Percentiles rank a stretch among this genome's conserved stretches.
These are phyloP conservation scores for Thalassoma bifasciatum DNA, from an alignment of 2,113 vertebrate species.

Conservation along the genomic window DNA sequence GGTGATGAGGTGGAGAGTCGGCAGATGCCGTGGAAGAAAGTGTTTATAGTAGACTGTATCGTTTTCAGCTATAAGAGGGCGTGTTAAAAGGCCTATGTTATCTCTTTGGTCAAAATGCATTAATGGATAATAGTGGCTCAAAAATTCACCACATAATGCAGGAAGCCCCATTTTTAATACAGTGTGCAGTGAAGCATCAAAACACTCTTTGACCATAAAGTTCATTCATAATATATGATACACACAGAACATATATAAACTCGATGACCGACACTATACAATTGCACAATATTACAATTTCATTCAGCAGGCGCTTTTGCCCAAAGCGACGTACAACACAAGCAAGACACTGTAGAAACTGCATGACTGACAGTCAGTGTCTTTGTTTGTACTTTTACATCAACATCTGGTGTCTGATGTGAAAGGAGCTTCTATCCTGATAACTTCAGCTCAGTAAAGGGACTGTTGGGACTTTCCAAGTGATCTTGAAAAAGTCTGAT, in stretches of 20 bases:
- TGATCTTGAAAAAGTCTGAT: no score
- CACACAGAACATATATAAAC: neutral
- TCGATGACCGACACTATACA: neutral
- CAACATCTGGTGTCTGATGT: neutral
- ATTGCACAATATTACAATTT: no score
- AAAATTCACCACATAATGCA: neutral
- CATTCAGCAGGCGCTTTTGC: no score
- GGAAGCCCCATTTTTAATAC: neutral
- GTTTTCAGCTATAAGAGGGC: neutral
- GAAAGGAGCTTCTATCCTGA: neutral
- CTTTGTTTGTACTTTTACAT: neutral
- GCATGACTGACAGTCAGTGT: neutral
- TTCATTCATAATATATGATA: neutral
- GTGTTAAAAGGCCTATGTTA: neutral
- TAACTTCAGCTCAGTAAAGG: neutral
- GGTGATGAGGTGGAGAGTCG: conserved; percentile 18
- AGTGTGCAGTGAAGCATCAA: neutral
- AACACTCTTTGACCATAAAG: neutral
- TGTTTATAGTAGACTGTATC: neutral
- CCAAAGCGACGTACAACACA: no score
- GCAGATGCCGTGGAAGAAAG: neutral
- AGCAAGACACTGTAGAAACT: neutral
- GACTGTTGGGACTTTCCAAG: no score
- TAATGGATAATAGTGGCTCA: neutral
- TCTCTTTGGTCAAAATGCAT: neutral